Evolutionary conservation across 2,888 invertebrate species (phyloP), one percentile per base, ranked within the genome.

Genomic region (Hydriomena furcata): DNA sequence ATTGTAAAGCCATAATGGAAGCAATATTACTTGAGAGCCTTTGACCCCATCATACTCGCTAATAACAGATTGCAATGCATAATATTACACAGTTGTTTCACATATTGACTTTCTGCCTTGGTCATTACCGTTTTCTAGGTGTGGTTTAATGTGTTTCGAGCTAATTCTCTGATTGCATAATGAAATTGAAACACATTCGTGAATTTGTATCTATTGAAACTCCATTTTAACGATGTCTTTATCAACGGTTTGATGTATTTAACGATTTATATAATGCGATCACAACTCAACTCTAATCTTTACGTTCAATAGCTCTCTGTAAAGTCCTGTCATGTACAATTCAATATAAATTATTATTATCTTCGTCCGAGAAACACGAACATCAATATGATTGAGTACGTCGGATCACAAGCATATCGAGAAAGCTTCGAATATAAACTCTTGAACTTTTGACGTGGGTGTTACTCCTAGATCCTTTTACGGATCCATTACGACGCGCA

Each of bases 401-500:
- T 24, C 41, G 46, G 51, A 46, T 49, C 51, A 52, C 40, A 44
- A 52, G 47, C 64, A 61, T 63, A 68, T 61, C 61, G 63, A 61
- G 58, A 57, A 60, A 45, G 55, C 61, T 51, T 43, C 52, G 48
- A 57, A 52, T 51, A 54, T 31, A 48, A 51, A 50, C 47, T 56
- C 61, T 56, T 61, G 58, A 63, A 61, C 63, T 59, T 55, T 44
- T 38, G 56, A 57, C 52, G 60, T 63, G 52, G 52, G 59, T 44
- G 58, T 65, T 66, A 62, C 65, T 66, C 55, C 60, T 59, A 61
- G 65, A 67, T 66, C 57, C 68, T 65, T 68, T 69, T 72, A 73
- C 64, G 61, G 63, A 66, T 66, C 65, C 69, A 79, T 74, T 81
- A 79, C 70, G 58, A 68, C 63, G 66, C 58, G 75, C 68, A 71